Conservation (phyloP, 2,888 invertebrate genomes). For the Ophion obscuratus region DNA sequence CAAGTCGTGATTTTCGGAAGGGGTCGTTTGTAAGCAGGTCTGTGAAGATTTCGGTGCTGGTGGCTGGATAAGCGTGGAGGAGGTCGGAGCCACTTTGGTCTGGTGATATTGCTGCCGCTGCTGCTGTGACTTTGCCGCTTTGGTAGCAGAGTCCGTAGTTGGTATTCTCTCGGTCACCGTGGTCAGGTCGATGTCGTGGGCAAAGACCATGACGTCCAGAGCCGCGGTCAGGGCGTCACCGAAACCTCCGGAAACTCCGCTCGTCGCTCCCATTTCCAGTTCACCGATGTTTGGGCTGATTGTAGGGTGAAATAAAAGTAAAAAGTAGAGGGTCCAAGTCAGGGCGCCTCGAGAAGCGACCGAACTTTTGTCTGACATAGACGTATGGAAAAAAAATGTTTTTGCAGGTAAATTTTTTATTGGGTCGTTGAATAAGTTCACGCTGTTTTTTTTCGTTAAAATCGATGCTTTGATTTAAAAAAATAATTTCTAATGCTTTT, state of each 20-base stretch:
- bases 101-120: conserved; percentile 57
- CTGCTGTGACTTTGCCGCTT: conserved; percentile 65
- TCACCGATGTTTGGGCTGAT: conserved; percentile 71
- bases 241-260: conserved; percentile 82
- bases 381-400: background rate
- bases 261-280: conserved; percentile 71
- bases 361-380: background rate
- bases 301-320: conserved; percentile 6
- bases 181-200: conserved; percentile 89
- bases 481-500: no score
- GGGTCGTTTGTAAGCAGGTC: conserved; percentile 62
- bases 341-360: background rate
- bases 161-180: conserved; percentile 75
- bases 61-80: conserved; percentile 56
- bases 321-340: background rate
- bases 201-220: conserved; percentile 93
- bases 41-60: conserved; percentile 55
- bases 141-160: conserved; percentile 71
- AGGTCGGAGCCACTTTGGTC: conserved; percentile 46
- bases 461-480: no score
- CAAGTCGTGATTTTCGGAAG: conserved; percentile 56
- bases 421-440: no score
- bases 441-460: no score
- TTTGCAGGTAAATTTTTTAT: background rate
- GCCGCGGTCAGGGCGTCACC: conserved; percentile 90